Evolutionary conservation across 2,113 vertebrate genomes (phyloP).

Genomic region (Cryptotis parvus): DNA sequence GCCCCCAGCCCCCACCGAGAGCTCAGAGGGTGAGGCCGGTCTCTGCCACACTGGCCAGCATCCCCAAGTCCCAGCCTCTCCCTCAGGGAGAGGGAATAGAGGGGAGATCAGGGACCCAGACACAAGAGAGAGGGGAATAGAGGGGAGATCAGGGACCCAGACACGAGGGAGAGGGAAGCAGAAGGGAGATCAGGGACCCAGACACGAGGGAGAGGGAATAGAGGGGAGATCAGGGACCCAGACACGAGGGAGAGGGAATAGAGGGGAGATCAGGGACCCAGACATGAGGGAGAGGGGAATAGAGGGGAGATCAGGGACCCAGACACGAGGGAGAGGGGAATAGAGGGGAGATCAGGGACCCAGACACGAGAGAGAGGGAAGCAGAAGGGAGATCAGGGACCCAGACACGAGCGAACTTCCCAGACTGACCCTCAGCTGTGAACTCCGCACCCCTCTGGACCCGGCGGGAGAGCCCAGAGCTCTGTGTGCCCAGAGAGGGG

Average conservation of each 20-base stretch:
- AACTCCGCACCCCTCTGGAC: background rate
- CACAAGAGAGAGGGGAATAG: background rate
- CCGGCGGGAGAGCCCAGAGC: too few species aligned
- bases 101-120: background rate
- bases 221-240: background rate
- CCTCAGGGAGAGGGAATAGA: background rate
- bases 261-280: background rate
- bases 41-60: background rate
- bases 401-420: background rate
- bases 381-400: too few species aligned
- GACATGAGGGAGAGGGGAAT: background rate
- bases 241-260: background rate
- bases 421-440: constrained; percentile 31
- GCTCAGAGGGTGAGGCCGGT: background rate
- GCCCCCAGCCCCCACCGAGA: constrained; percentile 13
- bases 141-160: background rate
- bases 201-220: background rate
- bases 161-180: background rate
- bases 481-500: too few species aligned
- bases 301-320: background rate
- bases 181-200: background rate
- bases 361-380: background rate
- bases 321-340: background rate
- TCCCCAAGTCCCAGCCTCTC: background rate
- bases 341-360: background rate